Percentiles rank a stretch among this genome's conserved stretches.
Evolutionary conservation across 2,888 invertebrate species (phyloP).

Genomic region (Nudaria mundana): DNA sequence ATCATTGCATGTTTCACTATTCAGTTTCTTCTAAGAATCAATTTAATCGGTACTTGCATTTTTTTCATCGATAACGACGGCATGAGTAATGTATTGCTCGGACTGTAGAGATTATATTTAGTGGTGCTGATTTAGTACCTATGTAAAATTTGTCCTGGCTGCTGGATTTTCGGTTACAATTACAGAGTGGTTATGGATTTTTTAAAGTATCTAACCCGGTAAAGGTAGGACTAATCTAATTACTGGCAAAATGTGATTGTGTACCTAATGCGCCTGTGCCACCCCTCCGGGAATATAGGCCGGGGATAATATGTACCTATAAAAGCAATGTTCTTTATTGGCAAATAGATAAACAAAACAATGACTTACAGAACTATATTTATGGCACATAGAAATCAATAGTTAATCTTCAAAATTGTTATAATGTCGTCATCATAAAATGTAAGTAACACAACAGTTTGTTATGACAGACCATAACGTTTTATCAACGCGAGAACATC

Average conservation of each 20-base stretch:
- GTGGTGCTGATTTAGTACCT: no score
- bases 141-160: no score
- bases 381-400: slow-evolving; percentile 10
- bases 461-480: slow-evolving; percentile 52
- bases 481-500: slow-evolving; percentile 61
- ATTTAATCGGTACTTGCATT: neutral
- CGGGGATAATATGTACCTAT: no score
- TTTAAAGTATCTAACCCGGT: no score
- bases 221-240: no score
- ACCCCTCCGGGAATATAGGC: no score
- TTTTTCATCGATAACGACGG: neutral
- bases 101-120: no score
- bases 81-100: neutral
- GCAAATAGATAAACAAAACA: slow-evolving; percentile 2
- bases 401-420: slow-evolving; percentile 22
- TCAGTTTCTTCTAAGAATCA: neutral
- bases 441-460: slow-evolving; percentile 44
- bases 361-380: slow-evolving; percentile 12
- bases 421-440: slow-evolving; percentile 40
- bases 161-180: no score
- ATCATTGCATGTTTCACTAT: slow-evolving; percentile 8
- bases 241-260: no score
- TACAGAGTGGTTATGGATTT: no score
- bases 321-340: neutral
- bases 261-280: no score